These are phyloP conservation scores for Eulemur macaco DNA, from an alignment of 2,113 vertebrate species.

Conservation along the genomic window DNA sequence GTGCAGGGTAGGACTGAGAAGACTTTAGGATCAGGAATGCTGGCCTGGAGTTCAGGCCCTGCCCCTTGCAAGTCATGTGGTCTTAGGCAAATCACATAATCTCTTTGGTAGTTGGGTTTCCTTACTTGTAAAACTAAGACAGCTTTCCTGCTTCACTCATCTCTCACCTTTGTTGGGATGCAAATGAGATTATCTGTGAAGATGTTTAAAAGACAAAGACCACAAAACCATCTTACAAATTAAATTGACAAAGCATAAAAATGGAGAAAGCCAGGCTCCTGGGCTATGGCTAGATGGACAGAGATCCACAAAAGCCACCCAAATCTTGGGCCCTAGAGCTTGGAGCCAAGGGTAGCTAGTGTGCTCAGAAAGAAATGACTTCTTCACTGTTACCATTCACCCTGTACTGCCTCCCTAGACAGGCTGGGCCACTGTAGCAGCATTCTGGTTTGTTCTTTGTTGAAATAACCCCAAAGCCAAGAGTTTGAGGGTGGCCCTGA, in stretches of 20 bases:
- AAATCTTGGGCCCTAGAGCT: not conserved
- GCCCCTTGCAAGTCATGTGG: not conserved
- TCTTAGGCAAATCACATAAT: conserved; percentile 2
- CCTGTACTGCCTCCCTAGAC: not conserved
- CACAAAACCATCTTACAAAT: not conserved
- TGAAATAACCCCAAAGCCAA: not conserved
- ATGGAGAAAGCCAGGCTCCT: not conserved
- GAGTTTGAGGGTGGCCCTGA: not conserved
- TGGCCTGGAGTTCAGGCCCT: not conserved
- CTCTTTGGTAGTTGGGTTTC: conserved; percentile 27
- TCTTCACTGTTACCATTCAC: not conserved
- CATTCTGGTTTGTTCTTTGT: not conserved
- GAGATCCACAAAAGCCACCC: not conserved
- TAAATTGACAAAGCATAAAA: not conserved
- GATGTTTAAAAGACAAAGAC: conserved; percentile 1
- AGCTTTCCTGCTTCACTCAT: conserved; percentile 31
- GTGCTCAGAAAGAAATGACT: not conserved
- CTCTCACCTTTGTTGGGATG: conserved; percentile 3
- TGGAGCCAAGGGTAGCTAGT: not conserved
- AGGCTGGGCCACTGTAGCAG: not conserved
- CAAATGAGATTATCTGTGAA: not conserved
- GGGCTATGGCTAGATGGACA: not conserved
- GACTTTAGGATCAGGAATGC: not conserved
- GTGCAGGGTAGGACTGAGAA: not conserved
- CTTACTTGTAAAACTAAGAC: conserved; percentile 29